Evolutionary conservation across 2,797 vertebrate species (phyloP), one percentile per base, ranked within the genome.

Genomic region (Poeciliopsis paucimaculata): DNA sequence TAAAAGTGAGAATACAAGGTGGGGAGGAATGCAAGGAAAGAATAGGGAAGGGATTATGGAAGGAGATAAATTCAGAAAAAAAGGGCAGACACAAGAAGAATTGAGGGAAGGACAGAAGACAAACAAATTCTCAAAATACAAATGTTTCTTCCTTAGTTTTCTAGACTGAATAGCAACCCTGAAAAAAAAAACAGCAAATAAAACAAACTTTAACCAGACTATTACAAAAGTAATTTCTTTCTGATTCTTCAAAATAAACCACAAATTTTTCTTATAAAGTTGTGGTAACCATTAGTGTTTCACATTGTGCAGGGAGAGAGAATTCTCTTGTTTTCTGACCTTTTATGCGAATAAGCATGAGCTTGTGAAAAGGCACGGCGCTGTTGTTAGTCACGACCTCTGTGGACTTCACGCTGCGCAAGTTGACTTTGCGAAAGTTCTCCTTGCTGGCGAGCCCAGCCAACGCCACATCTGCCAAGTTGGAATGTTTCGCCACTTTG

Each of bases 261-360:
- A 41, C 23, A 6, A 4, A 26, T 23, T 15, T 43, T n/a, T 70
- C 66, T 7, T 7, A n/a, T 41, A 4, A 41, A 26, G 9, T 8
- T 71, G 7, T 15, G 39, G 39, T n/a, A 39, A 70, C 1, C 23
- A 1, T 43, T 36, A 9, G 34, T 45, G 10, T 46, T 12, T 49
- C 5, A 26, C 28, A 34, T 41, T 57, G 10, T 70, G 62, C 66
- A 51, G 3, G 1, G 15, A 6, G 6, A 6, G 6, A 3, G 7
- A 2, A 15, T 26, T 28, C 26, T 34, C 2, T 15, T 13, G 3
- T 34, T 72, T 68, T 72, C 92, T 87, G 82, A 96, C 96, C 96
- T 96, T 97, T 97, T 79, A 97, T 95, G 66, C 95, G 95, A 72
- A 97, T 96, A 11, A 97, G 95, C 96, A 96, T 97, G 80, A 96